A percentile compares a stretch with the other conserved stretches of the same genome.
Evolutionary conservation across 2,888 invertebrate species (phyloP).

Genomic region (Rhaphigaster nebulosa): DNA sequence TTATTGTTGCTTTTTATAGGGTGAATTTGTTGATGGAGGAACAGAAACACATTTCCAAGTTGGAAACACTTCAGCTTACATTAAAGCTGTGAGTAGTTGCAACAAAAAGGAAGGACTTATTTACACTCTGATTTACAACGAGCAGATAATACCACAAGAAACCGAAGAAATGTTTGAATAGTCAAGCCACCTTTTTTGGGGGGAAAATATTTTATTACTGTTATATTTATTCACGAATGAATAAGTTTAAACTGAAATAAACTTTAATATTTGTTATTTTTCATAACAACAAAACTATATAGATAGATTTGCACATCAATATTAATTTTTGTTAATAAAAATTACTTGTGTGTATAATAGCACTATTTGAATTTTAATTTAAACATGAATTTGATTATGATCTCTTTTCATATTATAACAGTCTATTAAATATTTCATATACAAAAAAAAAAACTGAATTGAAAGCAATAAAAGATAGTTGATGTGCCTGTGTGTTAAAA

Average conservation of each 20-base stretch:
- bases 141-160: conserved; percentile 65
- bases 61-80: conserved; percentile 71
- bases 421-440: too few species aligned
- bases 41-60: conserved; percentile 85
- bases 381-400: too few species aligned
- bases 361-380: too few species aligned
- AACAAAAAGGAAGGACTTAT: conserved; percentile 75
- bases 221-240: background rate
- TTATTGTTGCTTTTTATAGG: conserved; percentile 71
- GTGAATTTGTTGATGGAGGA: conserved; percentile 86
- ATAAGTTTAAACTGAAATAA: background rate
- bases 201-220: background rate
- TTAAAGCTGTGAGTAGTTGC: conserved; percentile 73
- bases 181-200: background rate
- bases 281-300: background rate
- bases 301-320: background rate
- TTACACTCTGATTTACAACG: conserved; percentile 73
- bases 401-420: too few species aligned
- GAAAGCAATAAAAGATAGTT: too few species aligned
- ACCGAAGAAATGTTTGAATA: conserved; percentile 43
- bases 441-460: too few species aligned
- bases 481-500: too few species aligned
- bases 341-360: too few species aligned
- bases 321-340: too few species aligned
- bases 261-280: background rate